These are phyloP conservation scores for Lasioglossum marginatum DNA, from an alignment of 2,888 invertebrate genomes.

Conservation along the genomic window DNA sequence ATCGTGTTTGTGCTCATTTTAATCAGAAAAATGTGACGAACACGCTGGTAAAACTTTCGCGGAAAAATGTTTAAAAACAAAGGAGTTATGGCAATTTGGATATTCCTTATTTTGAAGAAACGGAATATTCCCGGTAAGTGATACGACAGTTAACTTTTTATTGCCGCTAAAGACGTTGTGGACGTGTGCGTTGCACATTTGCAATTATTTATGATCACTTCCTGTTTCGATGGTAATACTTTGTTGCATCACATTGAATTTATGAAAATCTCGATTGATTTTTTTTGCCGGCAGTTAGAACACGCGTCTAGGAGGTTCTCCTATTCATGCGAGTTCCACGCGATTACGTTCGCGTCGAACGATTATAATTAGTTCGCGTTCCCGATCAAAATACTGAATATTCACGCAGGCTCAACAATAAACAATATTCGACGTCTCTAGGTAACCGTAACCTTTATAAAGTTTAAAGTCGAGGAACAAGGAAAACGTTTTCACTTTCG, in stretches of 20 bases:
- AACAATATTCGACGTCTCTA: background rate
- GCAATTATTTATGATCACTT: background rate
- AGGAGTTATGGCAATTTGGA: background rate
- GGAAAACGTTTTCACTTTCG: slow-evolving; percentile 37
- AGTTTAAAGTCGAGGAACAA: background rate
- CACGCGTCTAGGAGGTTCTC: background rate
- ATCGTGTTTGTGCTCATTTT: background rate
- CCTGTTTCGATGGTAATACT: background rate
- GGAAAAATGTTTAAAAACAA: background rate
- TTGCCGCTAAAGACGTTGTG: background rate
- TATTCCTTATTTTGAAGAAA: background rate
- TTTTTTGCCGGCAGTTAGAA: background rate
- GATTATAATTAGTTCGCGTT: background rate
- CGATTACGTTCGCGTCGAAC: background rate
- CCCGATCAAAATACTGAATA: background rate
- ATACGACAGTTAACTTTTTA: background rate
- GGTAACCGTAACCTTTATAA: background rate
- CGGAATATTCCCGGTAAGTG: background rate
- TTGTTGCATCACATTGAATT: background rate
- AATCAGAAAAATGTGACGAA: background rate
- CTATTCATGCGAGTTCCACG: background rate
- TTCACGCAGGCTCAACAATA: fast-evolving
- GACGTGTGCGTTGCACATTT: background rate
- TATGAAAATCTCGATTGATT: background rate
- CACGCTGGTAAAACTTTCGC: background rate